These are phyloP conservation scores for Periparus ater DNA, from an alignment of 2,797 vertebrate genomes.

Conservation along the genomic window DNA sequence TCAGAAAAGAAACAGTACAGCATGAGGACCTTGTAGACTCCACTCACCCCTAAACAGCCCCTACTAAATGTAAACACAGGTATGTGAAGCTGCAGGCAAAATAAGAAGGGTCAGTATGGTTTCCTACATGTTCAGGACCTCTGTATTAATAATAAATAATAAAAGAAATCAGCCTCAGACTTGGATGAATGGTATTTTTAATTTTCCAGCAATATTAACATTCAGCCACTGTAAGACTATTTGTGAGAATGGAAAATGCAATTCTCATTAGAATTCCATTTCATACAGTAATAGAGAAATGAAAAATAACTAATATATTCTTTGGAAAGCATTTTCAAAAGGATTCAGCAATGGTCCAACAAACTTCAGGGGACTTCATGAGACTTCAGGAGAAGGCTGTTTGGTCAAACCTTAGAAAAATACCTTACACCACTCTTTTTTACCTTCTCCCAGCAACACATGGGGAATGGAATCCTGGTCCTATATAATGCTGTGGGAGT, in stretches of 20 bases:
- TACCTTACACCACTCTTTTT: neutral
- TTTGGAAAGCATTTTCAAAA: neutral
- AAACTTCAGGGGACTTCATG: neutral
- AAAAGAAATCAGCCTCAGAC: neutral
- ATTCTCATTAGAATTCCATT: neutral
- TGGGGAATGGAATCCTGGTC: neutral
- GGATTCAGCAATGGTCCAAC: neutral
- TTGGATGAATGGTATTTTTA: fast-evolving
- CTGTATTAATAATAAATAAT: neutral
- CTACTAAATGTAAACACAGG: neutral
- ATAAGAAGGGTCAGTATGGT: neutral
- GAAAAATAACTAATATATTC: neutral
- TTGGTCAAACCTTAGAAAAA: neutral
- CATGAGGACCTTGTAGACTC: neutral
- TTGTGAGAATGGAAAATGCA: neutral
- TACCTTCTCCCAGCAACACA: neutral
- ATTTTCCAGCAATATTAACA: neutral
- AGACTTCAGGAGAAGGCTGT: neutral
- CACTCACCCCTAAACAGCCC: neutral
- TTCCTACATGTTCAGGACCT: neutral
- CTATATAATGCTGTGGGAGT: neutral
- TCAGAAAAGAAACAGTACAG: neutral
- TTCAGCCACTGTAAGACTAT: neutral
- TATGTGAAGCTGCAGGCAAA: neutral
- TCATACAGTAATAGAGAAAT: neutral